Evolutionary conservation across 2,113 vertebrate genomes (phyloP).

Genomic region (Perccottus glenii): DNA sequence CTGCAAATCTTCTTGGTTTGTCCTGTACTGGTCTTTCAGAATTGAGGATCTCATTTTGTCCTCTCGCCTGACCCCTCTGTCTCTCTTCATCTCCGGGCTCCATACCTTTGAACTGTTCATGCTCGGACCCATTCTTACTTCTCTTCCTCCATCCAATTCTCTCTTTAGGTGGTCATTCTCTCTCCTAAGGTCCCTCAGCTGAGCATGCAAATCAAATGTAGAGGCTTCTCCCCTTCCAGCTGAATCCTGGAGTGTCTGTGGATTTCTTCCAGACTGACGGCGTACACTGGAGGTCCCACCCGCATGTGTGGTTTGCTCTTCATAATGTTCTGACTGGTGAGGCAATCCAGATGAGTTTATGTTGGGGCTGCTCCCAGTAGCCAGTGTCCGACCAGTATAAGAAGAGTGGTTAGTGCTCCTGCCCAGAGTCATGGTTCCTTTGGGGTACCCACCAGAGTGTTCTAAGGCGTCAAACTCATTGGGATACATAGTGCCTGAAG

Average conservation of each 20-base stretch:
- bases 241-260: constrained; percentile 28
- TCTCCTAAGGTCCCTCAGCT: constrained; percentile 90
- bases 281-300: constrained; percentile 83
- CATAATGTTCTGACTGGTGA: constrained; percentile 84
- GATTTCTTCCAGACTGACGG: constrained; percentile 70
- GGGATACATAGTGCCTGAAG: constrained; percentile 93
- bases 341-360: constrained; percentile 88
- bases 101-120: constrained; percentile 93
- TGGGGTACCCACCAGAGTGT: constrained; percentile 87
- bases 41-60: constrained; percentile 87
- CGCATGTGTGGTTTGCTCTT: constrained; percentile 75
- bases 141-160: constrained; percentile 88
- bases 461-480: constrained; percentile 89
- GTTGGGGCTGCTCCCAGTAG: constrained; percentile 93
- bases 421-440: constrained; percentile 95
- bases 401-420: constrained; percentile 88
- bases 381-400: constrained; percentile 84
- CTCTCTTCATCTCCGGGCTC: constrained; percentile 91
- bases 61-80: constrained; percentile 87
- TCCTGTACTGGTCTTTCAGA: constrained; percentile 90
- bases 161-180: constrained; percentile 92
- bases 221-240: constrained; percentile 75
- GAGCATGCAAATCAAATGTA: constrained; percentile 87
- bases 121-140: constrained; percentile 86
- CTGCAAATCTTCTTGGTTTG: constrained; percentile 91